Evolutionary conservation across 64 coral and sea anemone species (phyloP), one percentile per base, ranked within the genome.

Genomic region (Trachythela sp.): DNA sequence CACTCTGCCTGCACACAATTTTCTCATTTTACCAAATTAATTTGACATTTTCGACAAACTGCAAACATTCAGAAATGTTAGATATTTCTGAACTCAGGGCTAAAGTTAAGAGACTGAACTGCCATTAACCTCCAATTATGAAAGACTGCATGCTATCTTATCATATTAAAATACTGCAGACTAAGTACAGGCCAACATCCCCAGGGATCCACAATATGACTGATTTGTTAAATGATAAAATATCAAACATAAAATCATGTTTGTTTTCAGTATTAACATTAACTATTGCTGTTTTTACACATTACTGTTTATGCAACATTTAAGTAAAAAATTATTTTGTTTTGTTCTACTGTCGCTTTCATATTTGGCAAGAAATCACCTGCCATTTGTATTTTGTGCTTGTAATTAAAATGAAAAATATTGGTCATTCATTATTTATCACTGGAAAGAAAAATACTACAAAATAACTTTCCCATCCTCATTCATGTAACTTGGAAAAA

Each of bases 371-470:
- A 80, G 37, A 80, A 80, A 80, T 80, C 75, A 80, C 75, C 75
- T 80, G 75, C 33, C 56, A 64, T 64, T 26, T 80, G 13, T 80
- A 2, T 80, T 13, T 30, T 37, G 75, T 80, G 30, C 9, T 35
- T 80, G 42, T 11, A 45, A 45, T 45, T 45, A 45, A 45, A 45
- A 11, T 45, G 11, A 45, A 80, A 80, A 80, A 36, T 35, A 22
- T 35, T 39, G 15, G 30, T 15, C 75, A 80, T 80, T 80, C 37
- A 80, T 80, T 80, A 80, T 80, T 80, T 80, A 80, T 80, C 32
- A 80, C 75, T 37, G 35, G 34, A 39, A 30, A 34, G 75, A 30
- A 37, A 35, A 80, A 35, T 34, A 64, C 20, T n/a, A 64, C 26
- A 64, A n/a, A 64, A 64, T 27, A 64, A 64, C 4, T 18, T 64